phyloP scores from a whole-genome alignment of 2,113 vertebrate genomes.

The Caranx ignobilis region DNA sequence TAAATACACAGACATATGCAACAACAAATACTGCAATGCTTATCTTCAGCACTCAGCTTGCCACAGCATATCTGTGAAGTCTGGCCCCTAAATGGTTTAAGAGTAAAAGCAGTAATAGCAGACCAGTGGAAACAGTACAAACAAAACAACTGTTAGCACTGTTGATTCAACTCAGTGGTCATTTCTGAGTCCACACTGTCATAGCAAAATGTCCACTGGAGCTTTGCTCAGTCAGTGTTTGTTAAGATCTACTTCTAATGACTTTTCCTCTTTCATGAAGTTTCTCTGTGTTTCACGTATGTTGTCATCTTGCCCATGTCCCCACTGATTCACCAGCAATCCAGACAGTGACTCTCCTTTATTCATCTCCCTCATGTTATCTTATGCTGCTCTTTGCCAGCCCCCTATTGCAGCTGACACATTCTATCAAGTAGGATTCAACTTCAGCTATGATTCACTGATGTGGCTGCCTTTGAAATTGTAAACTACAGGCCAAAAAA shows the following conservation, averaged over 20 bases:
- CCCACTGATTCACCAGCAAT: slow-evolving; percentile 20
- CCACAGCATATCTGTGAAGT: slow-evolving; percentile 36
- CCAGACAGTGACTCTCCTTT: slow-evolving; percentile 28
- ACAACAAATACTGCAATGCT: slow-evolving; percentile 37
- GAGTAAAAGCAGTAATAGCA: background rate
- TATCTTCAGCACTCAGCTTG: slow-evolving; percentile 59
- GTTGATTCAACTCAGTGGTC: slow-evolving; percentile 21
- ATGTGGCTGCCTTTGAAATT: slow-evolving; percentile 1
- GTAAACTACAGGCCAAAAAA: slow-evolving; percentile 26
- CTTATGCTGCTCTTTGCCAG: background rate
- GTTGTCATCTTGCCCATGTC: background rate
- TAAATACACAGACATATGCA: slow-evolving; percentile 31
- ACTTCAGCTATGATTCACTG: slow-evolving; percentile 4
- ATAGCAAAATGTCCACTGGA: background rate
- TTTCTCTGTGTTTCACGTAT: slow-evolving; percentile 6
- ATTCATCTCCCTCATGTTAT: slow-evolving; percentile 1
- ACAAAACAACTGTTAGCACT: slow-evolving; percentile 7
- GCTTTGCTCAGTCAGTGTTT: slow-evolving; percentile 33
- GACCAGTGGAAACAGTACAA: background rate
- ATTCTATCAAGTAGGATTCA: slow-evolving; percentile 17
- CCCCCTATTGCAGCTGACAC: background rate
- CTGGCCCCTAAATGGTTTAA: slow-evolving; percentile 17
- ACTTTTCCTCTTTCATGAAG: background rate
- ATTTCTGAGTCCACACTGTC: background rate
- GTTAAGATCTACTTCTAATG: background rate